phyloP scores from a whole-genome alignment of 2,113 vertebrate genomes.

The Thinocorus orbignyianus region DNA sequence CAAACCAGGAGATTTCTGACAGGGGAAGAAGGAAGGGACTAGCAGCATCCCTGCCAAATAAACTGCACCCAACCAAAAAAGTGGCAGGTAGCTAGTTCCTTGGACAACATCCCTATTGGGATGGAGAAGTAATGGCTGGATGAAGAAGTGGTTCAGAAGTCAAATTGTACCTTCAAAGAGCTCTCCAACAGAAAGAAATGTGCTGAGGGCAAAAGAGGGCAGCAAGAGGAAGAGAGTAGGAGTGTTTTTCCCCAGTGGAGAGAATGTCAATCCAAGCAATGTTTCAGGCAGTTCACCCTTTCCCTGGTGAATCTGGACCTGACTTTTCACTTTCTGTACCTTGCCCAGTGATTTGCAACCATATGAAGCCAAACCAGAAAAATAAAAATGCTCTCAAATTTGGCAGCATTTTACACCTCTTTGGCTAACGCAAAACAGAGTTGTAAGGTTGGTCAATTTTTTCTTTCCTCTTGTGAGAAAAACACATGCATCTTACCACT shows the following conservation, averaged over 20 bases:
- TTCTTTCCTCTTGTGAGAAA: background rate
- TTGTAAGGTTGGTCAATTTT: background rate
- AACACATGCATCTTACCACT: background rate
- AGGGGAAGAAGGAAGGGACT: background rate
- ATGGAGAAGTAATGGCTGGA: background rate
- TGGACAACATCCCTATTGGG: background rate
- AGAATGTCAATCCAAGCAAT: background rate
- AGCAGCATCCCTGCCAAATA: background rate
- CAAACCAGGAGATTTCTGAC: background rate
- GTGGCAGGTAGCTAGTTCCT: background rate
- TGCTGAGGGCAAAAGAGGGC: background rate
- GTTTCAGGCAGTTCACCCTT: background rate
- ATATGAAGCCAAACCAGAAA: background rate
- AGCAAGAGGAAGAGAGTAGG: background rate
- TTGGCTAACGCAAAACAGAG: conserved; percentile 10
- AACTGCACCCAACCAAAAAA: background rate
- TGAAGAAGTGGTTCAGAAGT: background rate
- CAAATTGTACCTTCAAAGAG: background rate
- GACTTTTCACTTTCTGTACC: background rate
- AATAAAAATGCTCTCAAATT: conserved; percentile 3
- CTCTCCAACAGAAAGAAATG: background rate
- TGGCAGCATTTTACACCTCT: conserved; percentile 10
- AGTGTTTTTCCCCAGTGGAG: background rate
- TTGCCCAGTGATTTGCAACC: background rate
- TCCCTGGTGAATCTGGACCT: background rate